Percentiles rank a stretch among this genome's conserved stretches.
phyloP scores from a whole-genome alignment of 2,888 invertebrate species.

The Scaptodrosophila latifasciaeformis region DNA sequence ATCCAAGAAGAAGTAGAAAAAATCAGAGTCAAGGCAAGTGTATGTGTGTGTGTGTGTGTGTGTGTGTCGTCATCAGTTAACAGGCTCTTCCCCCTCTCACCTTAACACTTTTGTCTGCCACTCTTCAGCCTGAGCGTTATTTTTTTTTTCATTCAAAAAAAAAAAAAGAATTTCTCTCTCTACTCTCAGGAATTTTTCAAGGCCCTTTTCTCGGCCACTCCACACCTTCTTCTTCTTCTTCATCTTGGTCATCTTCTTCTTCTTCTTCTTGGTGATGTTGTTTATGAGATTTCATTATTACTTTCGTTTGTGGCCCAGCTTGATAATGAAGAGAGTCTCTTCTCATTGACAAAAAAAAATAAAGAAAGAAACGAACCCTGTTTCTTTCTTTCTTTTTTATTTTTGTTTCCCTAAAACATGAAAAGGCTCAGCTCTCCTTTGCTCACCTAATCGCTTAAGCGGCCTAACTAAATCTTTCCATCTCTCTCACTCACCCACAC shows the following conservation, averaged over 20 bases:
- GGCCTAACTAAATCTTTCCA: too few species aligned
- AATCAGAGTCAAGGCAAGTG: conserved; percentile 68
- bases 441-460: conserved; percentile 55
- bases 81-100: not conserved
- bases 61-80: conserved; percentile 8
- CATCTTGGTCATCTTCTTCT: conserved; percentile 10
- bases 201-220: conserved; percentile 11
- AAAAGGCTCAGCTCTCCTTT: conserved; percentile 32
- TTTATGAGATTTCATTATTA: conserved; percentile 64
- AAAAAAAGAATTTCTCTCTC: too few species aligned
- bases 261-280: conserved; percentile 29
- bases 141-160: too few species aligned
- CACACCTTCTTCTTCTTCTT: conserved; percentile 19
- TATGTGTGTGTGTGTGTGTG: too few species aligned
- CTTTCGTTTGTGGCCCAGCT: conserved; percentile 54
- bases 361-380: too few species aligned
- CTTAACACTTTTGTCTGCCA: too few species aligned
- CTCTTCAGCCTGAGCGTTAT: too few species aligned
- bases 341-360: too few species aligned
- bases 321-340: conserved; percentile 1
- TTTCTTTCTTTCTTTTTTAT: not conserved
- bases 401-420: conserved; percentile 7
- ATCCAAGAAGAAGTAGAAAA: too few species aligned
- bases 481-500: too few species aligned
- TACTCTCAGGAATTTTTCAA: too few species aligned